Evolutionary conservation across 1,140 invertebrate genomes (phyloP), one percentile per base, ranked within the genome.

Genomic region (Limonius californicus): DNA sequence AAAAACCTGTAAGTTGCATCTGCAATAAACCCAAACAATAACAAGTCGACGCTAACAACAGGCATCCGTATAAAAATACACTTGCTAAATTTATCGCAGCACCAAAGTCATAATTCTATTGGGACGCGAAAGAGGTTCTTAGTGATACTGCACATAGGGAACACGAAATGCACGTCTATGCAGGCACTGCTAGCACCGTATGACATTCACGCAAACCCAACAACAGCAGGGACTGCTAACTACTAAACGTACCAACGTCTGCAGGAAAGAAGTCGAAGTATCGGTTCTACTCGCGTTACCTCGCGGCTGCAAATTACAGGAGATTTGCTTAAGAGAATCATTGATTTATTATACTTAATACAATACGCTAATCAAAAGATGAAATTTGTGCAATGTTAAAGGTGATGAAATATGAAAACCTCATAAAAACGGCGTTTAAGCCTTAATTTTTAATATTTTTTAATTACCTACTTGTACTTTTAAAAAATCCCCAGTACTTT

Each of bases 31-130:
- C n/a, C 35, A 39, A 50, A 50, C 45, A 50, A 50, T 50, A 50
- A 50, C 16, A 45, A 45, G 42, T 45, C 42, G 14, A 45, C 42
- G 23, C 23, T 27, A 45, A 45, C 42, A 50, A 50, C 45, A 50
- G 45, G 45, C 45, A 50, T 50, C 45, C 45, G 45, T 50, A 50
- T 50, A 50, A 50, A 50, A 50, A 50, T 50, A 50, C 45, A 19
- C 45, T 50, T 14, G 45, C 45, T 50, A 50, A 19, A 50, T 50
- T 19, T 50, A 50, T 21, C 45, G 19, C 45, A 21, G 12, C n/a
- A 50, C 45, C 15, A 9, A 14, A 39, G 27, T 32, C 27, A 32
- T 32, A 32, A 39, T 2, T 39, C n/a, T 2, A 39, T 39, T 12
- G n/a, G n/a, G 2, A n/a, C 11, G 45, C 6, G 45, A 50, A 50